Evolutionary conservation across 2,113 vertebrate species (phyloP).

Genomic region (Perccottus glenii): DNA sequence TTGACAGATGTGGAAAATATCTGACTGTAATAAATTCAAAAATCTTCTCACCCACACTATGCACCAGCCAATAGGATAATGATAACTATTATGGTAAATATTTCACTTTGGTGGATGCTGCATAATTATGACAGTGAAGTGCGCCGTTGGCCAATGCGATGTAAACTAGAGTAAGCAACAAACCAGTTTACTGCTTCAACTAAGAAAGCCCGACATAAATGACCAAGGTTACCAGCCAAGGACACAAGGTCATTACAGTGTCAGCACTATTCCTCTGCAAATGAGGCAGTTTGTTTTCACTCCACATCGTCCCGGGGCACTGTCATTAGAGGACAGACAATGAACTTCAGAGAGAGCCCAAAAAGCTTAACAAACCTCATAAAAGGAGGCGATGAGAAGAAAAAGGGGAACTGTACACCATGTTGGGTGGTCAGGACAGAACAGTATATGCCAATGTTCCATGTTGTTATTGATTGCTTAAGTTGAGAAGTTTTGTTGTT

Average conservation of each 20-base stretch:
- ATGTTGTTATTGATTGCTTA: constrained; percentile 9
- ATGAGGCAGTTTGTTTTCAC: constrained; percentile 39
- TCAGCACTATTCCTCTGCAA: constrained; percentile 33
- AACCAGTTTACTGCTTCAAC: background rate
- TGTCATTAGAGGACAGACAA: constrained; percentile 61
- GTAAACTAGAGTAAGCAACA: too few species aligned
- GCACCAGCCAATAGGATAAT: background rate
- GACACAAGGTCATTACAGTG: constrained; percentile 33
- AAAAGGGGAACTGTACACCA: background rate
- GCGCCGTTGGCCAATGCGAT: background rate
- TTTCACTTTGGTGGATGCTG: background rate
- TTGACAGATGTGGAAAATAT: constrained; percentile 22
- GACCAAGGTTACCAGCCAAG: constrained; percentile 8
- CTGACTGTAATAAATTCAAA: constrained; percentile 1
- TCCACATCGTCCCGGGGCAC: constrained; percentile 30
- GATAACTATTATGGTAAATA: background rate
- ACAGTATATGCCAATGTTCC: background rate
- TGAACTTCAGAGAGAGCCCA: constrained; percentile 40
- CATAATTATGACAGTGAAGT: background rate
- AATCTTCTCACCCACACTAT: constrained; percentile 6
- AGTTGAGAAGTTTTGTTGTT: background rate
- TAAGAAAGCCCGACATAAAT: constrained; percentile 3
- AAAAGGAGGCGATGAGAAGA: constrained; percentile 25
- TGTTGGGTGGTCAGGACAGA: constrained; percentile 42
- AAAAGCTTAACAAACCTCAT: constrained; percentile 43